A percentile compares a stretch with the other conserved stretches of the same genome.
Conservation (phyloP, 2,113 vertebrate genomes). For the Larimichthys crocea region DNA sequence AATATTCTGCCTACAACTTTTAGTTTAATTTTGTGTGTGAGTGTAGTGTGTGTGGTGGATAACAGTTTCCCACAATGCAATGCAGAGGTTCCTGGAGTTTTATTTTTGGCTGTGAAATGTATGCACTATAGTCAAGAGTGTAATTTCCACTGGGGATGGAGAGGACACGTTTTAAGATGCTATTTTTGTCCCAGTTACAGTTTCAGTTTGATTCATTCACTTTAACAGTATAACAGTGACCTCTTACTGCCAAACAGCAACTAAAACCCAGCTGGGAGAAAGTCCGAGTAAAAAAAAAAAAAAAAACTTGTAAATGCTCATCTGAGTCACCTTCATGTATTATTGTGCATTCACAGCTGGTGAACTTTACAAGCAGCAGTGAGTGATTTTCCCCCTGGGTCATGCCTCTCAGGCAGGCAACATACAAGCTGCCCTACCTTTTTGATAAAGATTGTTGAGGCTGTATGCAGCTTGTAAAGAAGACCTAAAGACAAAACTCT, state of each 20-base stretch:
- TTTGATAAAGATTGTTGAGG: not conserved
- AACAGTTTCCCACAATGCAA: not conserved
- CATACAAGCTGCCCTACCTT: not conserved
- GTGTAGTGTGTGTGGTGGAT: not conserved
- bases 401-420: not conserved
- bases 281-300: not conserved
- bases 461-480: not conserved
- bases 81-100: not conserved
- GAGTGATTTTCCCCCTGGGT: not conserved
- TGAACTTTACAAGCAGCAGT: not conserved
- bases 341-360: too few species aligned
- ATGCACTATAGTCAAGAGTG: not conserved
- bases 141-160: not conserved
- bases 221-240: not conserved
- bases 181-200: not conserved
- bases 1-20: not conserved
- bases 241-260: not conserved
- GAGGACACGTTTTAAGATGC: not conserved
- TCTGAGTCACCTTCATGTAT: too few species aligned
- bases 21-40: not conserved
- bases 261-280: not conserved
- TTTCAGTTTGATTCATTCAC: not conserved
- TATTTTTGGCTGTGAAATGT: not conserved
- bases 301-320: not conserved
- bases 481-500: not conserved